Percentiles rank a stretch among this genome's conserved stretches.
Evolutionary conservation across 2,888 invertebrate species (phyloP).

Genomic region (Spisula subtruncata): DNA sequence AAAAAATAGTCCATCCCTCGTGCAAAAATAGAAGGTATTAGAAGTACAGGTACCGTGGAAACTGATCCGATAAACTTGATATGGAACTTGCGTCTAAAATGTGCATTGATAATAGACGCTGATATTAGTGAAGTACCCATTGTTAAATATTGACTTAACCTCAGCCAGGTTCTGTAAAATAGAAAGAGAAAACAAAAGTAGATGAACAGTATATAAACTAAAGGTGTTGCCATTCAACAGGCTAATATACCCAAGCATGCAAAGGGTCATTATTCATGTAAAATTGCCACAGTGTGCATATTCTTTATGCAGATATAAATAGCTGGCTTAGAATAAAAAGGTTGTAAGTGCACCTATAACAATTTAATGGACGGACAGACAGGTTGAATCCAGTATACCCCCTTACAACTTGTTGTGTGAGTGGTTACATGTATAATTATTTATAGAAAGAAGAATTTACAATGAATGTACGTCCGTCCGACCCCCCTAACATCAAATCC

Average conservation of each 20-base stretch:
- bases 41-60: not conserved
- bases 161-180: constrained; percentile 25
- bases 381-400: too few species aligned
- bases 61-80: not conserved
- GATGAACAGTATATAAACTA: not conserved
- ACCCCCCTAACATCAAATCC: too few species aligned
- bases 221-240: not conserved
- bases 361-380: too few species aligned
- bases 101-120: not conserved
- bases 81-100: constrained; percentile 44
- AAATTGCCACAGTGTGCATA: too few species aligned
- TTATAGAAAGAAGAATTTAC: too few species aligned
- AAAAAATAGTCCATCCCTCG: not conserved
- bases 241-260: not conserved
- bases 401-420: too few species aligned
- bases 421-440: too few species aligned
- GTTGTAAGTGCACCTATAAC: too few species aligned
- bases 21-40: constrained; percentile 16
- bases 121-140: constrained; percentile 11
- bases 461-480: too few species aligned
- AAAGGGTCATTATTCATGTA: too few species aligned
- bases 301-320: too few species aligned
- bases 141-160: not conserved
- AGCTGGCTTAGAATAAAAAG: too few species aligned
- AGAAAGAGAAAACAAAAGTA: constrained; percentile 4